These are phyloP conservation scores for Troides oblongomaculatus DNA, from an alignment of 2,888 invertebrate species.

Conservation along the genomic window DNA sequence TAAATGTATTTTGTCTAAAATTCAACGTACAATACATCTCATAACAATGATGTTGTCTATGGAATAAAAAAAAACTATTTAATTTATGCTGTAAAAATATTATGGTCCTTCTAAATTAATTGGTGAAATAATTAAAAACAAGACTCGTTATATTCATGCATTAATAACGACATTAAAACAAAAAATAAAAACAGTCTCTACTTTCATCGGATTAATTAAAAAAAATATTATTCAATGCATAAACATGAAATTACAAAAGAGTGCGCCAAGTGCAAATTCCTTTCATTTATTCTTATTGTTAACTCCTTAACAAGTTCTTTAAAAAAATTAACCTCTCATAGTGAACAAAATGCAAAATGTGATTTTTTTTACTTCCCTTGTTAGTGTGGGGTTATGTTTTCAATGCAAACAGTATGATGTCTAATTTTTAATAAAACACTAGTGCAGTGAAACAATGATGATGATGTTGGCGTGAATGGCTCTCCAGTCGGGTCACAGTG, in stretches of 20 bases:
- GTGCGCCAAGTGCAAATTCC: background rate
- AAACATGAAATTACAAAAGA: background rate
- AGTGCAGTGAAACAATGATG: conserved; percentile 9
- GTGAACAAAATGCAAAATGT: background rate
- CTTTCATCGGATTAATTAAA: too few relatives aligned
- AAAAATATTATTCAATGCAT: too few relatives aligned
- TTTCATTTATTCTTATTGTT: conserved; percentile 1
- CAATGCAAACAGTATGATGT: background rate
- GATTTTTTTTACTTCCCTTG: background rate
- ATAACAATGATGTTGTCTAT: too few relatives aligned
- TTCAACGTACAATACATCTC: too few relatives aligned
- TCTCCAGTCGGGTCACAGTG: conserved; percentile 69
- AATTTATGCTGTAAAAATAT: too few relatives aligned
- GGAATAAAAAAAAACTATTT: too few relatives aligned
- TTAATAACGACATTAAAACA: too few relatives aligned
- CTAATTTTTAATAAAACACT: conserved; percentile 5
- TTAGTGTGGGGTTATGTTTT: background rate
- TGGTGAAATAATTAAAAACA: too few relatives aligned
- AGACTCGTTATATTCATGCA: too few relatives aligned
- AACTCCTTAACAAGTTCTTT: background rate
- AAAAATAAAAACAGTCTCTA: too few relatives aligned
- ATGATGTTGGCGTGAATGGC: conserved; percentile 49
- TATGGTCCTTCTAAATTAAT: too few relatives aligned
- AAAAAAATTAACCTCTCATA: background rate
- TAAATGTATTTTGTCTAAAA: too few relatives aligned